Evolutionary conservation across 2,113 vertebrate genomes (phyloP).

Genomic region (Silurus glanis): DNA sequence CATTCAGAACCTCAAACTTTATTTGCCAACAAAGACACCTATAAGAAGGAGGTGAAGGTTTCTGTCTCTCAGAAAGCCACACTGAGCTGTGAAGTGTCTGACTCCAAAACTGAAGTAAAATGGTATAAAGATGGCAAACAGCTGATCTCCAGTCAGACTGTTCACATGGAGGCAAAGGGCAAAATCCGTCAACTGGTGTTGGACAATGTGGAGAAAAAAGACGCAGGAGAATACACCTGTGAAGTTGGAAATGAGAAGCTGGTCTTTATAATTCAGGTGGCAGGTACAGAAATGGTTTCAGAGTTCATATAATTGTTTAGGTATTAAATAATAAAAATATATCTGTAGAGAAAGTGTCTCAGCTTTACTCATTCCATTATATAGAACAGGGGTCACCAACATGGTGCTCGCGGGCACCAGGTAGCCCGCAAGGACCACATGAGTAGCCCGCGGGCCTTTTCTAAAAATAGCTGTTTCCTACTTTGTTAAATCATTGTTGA

Average conservation of each 20-base stretch:
- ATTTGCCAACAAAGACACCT: constrained; percentile 75
- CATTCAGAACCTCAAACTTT: constrained; percentile 49
- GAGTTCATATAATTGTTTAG: too few relatives aligned
- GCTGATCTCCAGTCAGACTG: constrained; percentile 66
- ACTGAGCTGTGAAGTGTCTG: constrained; percentile 76
- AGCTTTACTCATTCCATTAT: too few relatives aligned
- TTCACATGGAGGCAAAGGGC: constrained; percentile 68
- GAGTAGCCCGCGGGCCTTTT: too few relatives aligned
- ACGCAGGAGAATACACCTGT: constrained; percentile 77
- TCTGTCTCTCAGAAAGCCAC: constrained; percentile 66
- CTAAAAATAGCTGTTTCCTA: too few relatives aligned
- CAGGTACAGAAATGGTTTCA: constrained; percentile 68
- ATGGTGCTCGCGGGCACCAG: too few relatives aligned
- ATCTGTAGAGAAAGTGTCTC: too few relatives aligned
- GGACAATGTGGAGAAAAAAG: constrained; percentile 75
- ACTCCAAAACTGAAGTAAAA: constrained; percentile 72
- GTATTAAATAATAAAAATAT: too few relatives aligned
- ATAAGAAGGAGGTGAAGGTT: constrained; percentile 72
- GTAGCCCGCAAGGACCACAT: too few relatives aligned
- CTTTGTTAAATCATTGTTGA: too few relatives aligned
- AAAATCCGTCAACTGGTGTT: constrained; percentile 71
- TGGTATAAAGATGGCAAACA: constrained; percentile 82
- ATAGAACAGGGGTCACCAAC: too few relatives aligned
- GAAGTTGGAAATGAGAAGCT: constrained; percentile 73
- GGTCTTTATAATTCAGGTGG: constrained; percentile 71